phyloP scores from a whole-genome alignment of 2,888 invertebrate species.

The Acleris emargana region DNA sequence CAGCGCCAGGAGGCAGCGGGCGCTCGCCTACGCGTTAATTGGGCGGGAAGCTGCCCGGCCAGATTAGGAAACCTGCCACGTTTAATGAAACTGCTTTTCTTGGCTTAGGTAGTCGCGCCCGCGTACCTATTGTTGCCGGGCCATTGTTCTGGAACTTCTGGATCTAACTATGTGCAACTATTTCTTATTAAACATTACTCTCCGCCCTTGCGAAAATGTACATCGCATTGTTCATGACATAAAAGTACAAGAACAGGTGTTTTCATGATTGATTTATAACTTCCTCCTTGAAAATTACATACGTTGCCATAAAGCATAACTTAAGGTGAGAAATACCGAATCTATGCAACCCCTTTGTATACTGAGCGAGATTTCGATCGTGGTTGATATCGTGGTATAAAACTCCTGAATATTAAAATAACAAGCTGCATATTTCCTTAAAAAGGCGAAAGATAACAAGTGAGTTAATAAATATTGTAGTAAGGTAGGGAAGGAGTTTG shows the following conservation, averaged over 20 bases:
- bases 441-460: constrained; percentile 58
- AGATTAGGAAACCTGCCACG: constrained; percentile 64
- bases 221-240: neutral
- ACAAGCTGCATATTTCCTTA: constrained; percentile 49
- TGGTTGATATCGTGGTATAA: constrained; percentile 29
- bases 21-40: constrained; percentile 82
- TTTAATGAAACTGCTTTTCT: constrained; percentile 73
- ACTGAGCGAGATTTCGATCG: constrained; percentile 12
- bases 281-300: neutral
- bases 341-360: constrained; percentile 8
- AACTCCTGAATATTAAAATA: constrained; percentile 35
- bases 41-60: constrained; percentile 70
- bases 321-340: neutral
- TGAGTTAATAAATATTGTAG: constrained; percentile 81
- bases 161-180: constrained; percentile 4
- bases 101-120: constrained; percentile 24
- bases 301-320: constrained; percentile 4
- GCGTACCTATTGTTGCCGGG: constrained; percentile 31
- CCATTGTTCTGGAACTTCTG: constrained; percentile 18
- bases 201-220: neutral
- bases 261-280: neutral
- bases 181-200: neutral
- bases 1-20: constrained; percentile 68
- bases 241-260: neutral
- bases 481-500: constrained; percentile 76